Evolutionary conservation across 53 echinoderm and acorn worm species (phyloP).

Genomic region (Echinarachnius parma): DNA sequence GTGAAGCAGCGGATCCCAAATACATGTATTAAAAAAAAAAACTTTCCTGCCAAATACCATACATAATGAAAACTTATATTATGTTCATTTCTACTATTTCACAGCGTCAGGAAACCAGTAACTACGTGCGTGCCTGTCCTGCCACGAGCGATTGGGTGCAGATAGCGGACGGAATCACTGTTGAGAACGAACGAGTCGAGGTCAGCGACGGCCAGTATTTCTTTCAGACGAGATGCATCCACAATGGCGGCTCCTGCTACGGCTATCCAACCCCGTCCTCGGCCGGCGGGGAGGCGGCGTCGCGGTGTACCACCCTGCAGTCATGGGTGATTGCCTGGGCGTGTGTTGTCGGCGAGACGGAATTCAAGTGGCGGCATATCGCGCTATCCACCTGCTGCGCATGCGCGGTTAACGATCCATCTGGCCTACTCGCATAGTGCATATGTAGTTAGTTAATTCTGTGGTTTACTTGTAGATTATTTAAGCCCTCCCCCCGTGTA

Average conservation of each 20-base stretch:
- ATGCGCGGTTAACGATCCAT: conserved; percentile 55
- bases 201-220: conserved; percentile 64
- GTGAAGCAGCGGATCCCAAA: too few relatives aligned
- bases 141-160: conserved; percentile 58
- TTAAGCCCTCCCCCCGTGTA: too few relatives aligned
- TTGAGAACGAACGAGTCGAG: conserved; percentile 61
- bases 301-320: conserved; percentile 56
- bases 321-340: conserved; percentile 90
- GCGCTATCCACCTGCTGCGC: conserved; percentile 67
- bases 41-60: too few relatives aligned
- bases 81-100: too few relatives aligned
- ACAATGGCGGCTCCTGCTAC: conserved; percentile 43
- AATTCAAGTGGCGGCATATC: conserved; percentile 60
- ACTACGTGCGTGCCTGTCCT: conserved; percentile 53
- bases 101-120: conserved; percentile 37
- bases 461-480: too few relatives aligned
- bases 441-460: too few relatives aligned
- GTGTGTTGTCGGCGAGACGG: conserved; percentile 27
- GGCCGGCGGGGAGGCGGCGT: conserved; percentile 12
- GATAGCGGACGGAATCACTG: conserved; percentile 40
- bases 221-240: conserved; percentile 58
- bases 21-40: too few relatives aligned
- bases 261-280: conserved; percentile 49
- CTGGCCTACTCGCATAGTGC: too few relatives aligned
- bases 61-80: too few relatives aligned